These are phyloP conservation scores for Oreocharis arfaki DNA, from an alignment of 2,113 vertebrate species.

Conservation along the genomic window DNA sequence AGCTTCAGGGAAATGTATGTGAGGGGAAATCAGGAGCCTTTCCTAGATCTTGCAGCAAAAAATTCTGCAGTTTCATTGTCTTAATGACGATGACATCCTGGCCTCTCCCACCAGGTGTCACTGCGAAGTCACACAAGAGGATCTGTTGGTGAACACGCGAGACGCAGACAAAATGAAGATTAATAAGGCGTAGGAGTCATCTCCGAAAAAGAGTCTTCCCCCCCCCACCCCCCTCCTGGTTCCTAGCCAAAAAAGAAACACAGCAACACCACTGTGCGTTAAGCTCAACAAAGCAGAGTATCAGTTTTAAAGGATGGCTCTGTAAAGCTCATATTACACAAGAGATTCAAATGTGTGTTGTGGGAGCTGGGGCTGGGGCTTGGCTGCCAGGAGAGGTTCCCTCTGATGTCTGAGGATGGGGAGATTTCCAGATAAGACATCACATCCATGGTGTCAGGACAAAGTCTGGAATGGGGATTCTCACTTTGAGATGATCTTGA, in stretches of 20 bases:
- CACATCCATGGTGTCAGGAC: background rate
- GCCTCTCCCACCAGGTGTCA: slow-evolving; percentile 48
- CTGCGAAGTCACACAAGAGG: background rate
- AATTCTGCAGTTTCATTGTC: background rate
- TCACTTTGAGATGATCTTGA: background rate
- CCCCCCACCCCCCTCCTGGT: background rate
- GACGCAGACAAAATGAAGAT: background rate
- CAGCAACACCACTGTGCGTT: background rate
- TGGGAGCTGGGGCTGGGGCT: background rate
- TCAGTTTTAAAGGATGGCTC: background rate
- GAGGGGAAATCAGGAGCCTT: background rate
- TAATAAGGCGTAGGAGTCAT: background rate
- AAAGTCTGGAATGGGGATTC: background rate
- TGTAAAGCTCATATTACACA: background rate
- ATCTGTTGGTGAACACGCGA: background rate
- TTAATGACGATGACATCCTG: background rate
- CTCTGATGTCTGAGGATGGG: background rate
- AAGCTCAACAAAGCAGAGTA: background rate
- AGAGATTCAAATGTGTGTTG: background rate
- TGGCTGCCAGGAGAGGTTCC: background rate
- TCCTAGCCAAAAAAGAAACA: background rate
- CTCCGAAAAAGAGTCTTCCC: background rate
- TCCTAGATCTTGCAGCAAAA: background rate
- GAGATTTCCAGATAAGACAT: background rate
- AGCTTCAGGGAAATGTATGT: background rate